These are phyloP conservation scores for Chrysolophus pictus DNA, from an alignment of 2,797 vertebrate species.

Conservation along the genomic window DNA sequence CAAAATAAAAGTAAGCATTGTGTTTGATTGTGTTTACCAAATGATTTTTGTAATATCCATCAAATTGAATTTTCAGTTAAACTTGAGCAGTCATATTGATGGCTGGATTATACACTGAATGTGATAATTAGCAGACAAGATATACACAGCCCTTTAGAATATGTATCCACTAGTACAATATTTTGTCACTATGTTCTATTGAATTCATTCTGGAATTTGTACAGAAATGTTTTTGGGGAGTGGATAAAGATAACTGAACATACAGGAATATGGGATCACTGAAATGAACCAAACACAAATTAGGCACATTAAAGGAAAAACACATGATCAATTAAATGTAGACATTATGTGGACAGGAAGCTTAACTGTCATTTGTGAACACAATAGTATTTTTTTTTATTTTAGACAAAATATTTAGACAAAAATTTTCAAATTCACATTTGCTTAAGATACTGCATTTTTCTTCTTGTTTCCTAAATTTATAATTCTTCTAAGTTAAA, in stretches of 20 bases:
- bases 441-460: background rate
- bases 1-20: background rate
- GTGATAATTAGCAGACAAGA: background rate
- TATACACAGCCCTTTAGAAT: background rate
- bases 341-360: background rate
- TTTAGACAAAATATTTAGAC: background rate
- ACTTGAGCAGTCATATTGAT: background rate
- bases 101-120: background rate
- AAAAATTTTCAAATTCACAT: background rate
- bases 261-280: background rate
- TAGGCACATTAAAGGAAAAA: background rate
- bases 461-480: background rate
- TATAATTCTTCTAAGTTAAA: background rate
- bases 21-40: background rate
- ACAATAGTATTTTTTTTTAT: background rate
- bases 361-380: background rate
- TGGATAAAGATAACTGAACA: background rate
- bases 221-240: background rate
- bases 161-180: background rate
- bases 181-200: background rate
- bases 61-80: background rate
- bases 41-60: background rate
- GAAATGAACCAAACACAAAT: background rate
- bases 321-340: background rate
- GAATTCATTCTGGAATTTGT: background rate